Evolutionary conservation across 2,888 invertebrate genomes (phyloP), one percentile per base, ranked within the genome.

Genomic region (Zaprionus obscuricornis): DNA sequence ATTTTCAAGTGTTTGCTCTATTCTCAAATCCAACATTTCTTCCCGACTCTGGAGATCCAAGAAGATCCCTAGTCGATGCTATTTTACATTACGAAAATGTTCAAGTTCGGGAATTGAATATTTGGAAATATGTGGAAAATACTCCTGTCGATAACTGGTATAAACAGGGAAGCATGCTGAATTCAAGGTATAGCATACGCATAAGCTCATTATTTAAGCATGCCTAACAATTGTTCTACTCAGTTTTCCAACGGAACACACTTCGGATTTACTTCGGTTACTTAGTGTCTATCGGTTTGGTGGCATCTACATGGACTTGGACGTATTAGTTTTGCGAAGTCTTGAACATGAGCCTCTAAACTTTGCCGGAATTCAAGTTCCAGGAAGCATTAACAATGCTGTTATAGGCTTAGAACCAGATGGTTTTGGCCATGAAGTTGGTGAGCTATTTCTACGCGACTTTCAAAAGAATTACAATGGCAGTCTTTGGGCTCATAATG

Each of bases 301-400:
- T 7, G 96, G 96, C 0, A 93, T 95, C 40, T 96, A 95, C 85
- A 88, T 96, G 45, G 96, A 96, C 78, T 89, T 95, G 67, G 96
- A 96, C 87, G 92, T 95, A 1, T 91, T 96, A 7, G 92, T 95
- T 1, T 91, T 92, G 13, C 94, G 92, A 66, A 87, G 74, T n/a
- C 68, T 88, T 37, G 87, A 88, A 55, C 63, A 85, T 18, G 33
- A 86, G 1, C 39, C 43, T 0, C 18, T 45, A 1, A 60, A 58
- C 17, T 60, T 26, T 57, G 10, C 52, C 1, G 94, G 94, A 3
- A 92, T 92, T 2, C 93, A 94, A 88, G 92, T 92, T 1, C 84
- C 88, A 64, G 77, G 86, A 6, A 89, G 91, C 42, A 92, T 95
- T 0, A 94, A 93, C 0, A 93, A 94, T 0, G 95, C 94, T 2